These are phyloP conservation scores for Siniperca obscura DNA, from an alignment of 2,797 vertebrate species.

Conservation along the genomic window DNA sequence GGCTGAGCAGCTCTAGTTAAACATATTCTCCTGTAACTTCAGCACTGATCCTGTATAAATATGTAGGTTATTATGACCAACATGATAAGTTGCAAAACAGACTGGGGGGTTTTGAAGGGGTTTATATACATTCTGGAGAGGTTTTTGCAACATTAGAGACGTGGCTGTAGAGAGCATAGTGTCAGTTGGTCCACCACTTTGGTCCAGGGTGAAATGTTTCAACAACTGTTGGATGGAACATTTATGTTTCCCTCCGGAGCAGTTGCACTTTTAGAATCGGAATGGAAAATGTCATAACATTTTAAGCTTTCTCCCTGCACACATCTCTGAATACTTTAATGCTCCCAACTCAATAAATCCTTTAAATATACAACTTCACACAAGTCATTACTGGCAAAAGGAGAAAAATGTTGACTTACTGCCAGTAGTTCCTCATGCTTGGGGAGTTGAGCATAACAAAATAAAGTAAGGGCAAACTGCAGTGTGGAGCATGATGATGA, in stretches of 20 bases:
- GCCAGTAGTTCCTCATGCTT: background rate
- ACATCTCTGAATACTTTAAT: too few relatives aligned
- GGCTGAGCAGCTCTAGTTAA: too few relatives aligned
- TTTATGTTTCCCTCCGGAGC: too few relatives aligned
- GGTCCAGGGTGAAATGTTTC: background rate
- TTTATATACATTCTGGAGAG: background rate
- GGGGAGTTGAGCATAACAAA: background rate
- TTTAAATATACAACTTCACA: background rate
- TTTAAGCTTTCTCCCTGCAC: too few relatives aligned
- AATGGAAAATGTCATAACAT: too few relatives aligned
- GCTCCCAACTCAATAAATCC: too few relatives aligned
- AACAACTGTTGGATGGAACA: background rate
- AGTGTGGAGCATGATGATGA: background rate
- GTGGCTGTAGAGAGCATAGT: background rate
- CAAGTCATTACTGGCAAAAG: background rate
- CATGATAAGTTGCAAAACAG: background rate
- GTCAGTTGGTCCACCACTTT: background rate
- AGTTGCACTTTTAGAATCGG: too few relatives aligned
- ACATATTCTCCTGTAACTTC: background rate
- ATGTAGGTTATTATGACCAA: background rate
- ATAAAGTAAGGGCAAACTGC: background rate
- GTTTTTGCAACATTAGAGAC: background rate
- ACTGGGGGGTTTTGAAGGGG: background rate
- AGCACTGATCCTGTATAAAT: background rate
- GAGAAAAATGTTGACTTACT: background rate